phyloP scores from a whole-genome alignment of 1,140 invertebrate genomes.

The Temnothorax curvispinosus region DNA sequence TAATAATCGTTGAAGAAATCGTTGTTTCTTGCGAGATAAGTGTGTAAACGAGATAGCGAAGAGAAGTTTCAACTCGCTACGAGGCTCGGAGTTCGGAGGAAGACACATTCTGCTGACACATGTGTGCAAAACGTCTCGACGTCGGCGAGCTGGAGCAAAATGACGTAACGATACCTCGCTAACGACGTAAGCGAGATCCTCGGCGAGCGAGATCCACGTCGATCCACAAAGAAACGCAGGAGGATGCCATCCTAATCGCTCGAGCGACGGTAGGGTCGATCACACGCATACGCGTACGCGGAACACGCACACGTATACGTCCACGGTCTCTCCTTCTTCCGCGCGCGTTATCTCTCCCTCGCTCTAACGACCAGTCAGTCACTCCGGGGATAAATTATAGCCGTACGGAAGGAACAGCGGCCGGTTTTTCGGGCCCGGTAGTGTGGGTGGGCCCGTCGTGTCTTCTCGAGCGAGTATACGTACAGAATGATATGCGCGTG shows the following conservation, averaged over 20 bases:
- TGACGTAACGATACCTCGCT: constrained; percentile 50
- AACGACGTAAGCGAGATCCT: constrained; percentile 34
- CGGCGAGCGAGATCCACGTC: constrained; percentile 35
- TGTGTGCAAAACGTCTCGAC: constrained; percentile 28
- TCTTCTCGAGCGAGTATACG: constrained; percentile 60
- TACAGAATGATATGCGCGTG: neutral
- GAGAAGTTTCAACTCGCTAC: neutral
- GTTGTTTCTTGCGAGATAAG: neutral
- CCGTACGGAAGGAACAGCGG: constrained; percentile 80
- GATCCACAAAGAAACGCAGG: constrained; percentile 48
- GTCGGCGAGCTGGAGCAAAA: constrained; percentile 17
- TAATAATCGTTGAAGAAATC: neutral
- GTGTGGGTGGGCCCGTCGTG: constrained; percentile 78
- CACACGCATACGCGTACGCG: neutral
- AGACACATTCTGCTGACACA: neutral
- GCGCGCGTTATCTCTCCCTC: constrained; percentile 28
- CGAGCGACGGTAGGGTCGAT: constrained; percentile 48
- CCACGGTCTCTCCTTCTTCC: constrained; percentile 31
- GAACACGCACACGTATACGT: neutral
- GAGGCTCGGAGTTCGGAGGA: neutral
- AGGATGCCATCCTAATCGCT: constrained; percentile 57
- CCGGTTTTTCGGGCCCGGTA: constrained; percentile 78
- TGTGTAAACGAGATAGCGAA: neutral
- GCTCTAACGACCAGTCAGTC: constrained; percentile 80
- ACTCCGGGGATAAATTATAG: constrained; percentile 82